phyloP scores from a whole-genome alignment of 2,113 vertebrate species.

The Chaetorhynchus papuensis region DNA sequence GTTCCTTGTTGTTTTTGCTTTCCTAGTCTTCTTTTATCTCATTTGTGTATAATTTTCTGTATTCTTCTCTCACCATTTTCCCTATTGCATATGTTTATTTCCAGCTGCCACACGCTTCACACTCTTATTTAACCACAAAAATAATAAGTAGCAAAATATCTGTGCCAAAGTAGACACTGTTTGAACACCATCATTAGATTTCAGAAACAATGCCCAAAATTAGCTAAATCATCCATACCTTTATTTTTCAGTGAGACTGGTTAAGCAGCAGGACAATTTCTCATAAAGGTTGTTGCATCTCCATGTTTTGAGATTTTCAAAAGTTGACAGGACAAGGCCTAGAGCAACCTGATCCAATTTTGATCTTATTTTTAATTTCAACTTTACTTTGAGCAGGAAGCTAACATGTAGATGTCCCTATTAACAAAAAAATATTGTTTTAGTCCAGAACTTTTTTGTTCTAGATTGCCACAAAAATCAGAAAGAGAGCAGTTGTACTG shows the following conservation, averaged over 20 bases:
- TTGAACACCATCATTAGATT: neutral
- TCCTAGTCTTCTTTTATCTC: neutral
- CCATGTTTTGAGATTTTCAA: neutral
- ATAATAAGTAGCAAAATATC: neutral
- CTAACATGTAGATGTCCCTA: neutral
- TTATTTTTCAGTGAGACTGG: neutral
- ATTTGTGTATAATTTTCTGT: neutral
- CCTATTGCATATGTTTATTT: neutral
- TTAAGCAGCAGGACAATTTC: neutral
- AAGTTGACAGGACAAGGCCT: neutral
- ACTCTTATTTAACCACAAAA: neutral
- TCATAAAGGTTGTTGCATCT: neutral
- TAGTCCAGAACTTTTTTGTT: neutral
- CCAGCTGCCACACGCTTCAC: neutral
- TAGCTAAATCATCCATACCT: neutral
- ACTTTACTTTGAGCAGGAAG: neutral
- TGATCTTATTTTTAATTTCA: neutral
- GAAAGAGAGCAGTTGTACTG: neutral
- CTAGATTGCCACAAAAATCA: neutral
- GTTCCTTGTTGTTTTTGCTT: neutral
- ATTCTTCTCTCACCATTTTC: neutral
- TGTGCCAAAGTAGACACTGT: neutral
- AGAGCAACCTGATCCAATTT: neutral
- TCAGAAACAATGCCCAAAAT: neutral
- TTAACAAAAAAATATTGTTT: neutral